phyloP scores from a whole-genome alignment of 2,113 vertebrate species.

The Microcebus lehilahytsara region DNA sequence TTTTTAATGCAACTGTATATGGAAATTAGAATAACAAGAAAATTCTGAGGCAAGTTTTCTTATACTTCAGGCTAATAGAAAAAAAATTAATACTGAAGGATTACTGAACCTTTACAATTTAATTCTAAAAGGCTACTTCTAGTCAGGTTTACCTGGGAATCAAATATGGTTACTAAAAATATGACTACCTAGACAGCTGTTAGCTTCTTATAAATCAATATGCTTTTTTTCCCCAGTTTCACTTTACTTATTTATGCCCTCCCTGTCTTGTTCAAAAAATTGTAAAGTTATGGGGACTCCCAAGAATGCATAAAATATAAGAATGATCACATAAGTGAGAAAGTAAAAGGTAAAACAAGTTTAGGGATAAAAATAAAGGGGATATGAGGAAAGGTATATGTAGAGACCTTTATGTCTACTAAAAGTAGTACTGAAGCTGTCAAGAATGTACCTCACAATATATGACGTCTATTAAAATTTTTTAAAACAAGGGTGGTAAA shows the following conservation, averaged over 20 bases:
- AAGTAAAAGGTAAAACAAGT: neutral
- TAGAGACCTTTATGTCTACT: neutral
- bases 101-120: neutral
- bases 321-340: neutral
- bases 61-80: neutral
- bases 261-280: neutral
- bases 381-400: rapidly evolving
- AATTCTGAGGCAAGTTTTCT: neutral
- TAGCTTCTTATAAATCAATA: neutral
- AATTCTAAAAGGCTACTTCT: neutral
- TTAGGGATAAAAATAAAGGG: neutral
- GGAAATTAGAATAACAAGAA: constrained; percentile 10
- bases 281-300: neutral
- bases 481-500: neutral
- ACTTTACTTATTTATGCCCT: neutral
- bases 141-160: neutral
- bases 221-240: neutral
- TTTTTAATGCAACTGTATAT: neutral
- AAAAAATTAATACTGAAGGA: neutral
- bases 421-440: neutral
- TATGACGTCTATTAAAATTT: neutral
- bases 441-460: neutral
- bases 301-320: neutral
- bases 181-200: neutral
- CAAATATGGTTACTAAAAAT: neutral